Conservation (phyloP, 2,797 vertebrate genomes). For the Perodicticus potto region DNA sequence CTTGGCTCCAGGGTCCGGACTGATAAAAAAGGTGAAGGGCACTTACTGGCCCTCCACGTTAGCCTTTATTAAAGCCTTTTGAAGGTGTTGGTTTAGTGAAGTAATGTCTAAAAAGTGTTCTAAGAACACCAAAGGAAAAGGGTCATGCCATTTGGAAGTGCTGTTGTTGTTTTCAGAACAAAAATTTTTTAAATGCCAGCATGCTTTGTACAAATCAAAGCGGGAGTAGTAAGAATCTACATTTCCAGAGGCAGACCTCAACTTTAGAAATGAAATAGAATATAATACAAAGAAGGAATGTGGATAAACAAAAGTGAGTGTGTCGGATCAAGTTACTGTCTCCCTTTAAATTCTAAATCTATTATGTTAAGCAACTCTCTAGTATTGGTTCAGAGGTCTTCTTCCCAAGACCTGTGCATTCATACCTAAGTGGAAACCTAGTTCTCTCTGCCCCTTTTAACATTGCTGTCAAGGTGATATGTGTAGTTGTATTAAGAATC, state of each 20-base stretch:
- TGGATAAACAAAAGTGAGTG: not conserved
- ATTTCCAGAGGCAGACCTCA: not conserved
- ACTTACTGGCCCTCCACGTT: not conserved
- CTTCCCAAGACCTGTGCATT: not conserved
- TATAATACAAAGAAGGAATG: not conserved
- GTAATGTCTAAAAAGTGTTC: constrained; percentile 60
- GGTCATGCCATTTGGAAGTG: constrained; percentile 35
- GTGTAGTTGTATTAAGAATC: not conserved
- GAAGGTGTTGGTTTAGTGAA: constrained; percentile 67
- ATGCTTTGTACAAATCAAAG: constrained; percentile 18
- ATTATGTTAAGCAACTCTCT: not conserved
- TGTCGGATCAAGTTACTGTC: not conserved
- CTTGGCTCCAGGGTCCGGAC: not conserved
- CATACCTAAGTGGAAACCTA: not conserved
- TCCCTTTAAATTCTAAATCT: not conserved
- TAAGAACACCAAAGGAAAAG: constrained; percentile 24
- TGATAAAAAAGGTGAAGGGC: not conserved
- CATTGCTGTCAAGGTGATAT: not conserved
- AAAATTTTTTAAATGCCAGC: constrained; percentile 24
- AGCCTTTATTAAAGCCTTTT: not conserved
- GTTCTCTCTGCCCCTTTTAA: not conserved
- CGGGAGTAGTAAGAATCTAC: not conserved
- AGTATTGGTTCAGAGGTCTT: not conserved
- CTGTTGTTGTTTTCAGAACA: constrained; percentile 39
- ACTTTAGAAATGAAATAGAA: constrained; percentile 32